A percentile compares a stretch with the other conserved stretches of the same genome.
Evolutionary conservation across 2,888 invertebrate genomes (phyloP).

Genomic region (Alitta virens): DNA sequence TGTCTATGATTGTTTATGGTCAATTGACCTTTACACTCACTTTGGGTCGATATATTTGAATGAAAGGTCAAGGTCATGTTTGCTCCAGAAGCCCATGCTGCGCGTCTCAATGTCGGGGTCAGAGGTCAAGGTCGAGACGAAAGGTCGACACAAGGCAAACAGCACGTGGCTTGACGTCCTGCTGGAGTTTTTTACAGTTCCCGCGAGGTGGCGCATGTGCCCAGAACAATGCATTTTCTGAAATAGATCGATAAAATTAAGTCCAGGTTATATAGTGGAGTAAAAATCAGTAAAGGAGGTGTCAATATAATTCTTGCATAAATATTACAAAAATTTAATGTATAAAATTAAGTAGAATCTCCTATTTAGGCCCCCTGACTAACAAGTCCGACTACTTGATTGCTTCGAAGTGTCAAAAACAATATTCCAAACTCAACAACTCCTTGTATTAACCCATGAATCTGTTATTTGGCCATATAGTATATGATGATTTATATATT

Average conservation of each 20-base stretch:
- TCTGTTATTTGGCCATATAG: too few species aligned
- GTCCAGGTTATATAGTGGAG: too few species aligned
- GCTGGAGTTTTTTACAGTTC: conserved; percentile 22
- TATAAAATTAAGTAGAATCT: too few species aligned
- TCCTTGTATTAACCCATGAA: too few species aligned
- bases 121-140: conserved; percentile 30
- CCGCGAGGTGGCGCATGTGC: conserved; percentile 29
- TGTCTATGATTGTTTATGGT: background rate
- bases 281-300: too few species aligned
- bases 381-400: too few species aligned
- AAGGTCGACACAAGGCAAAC: conserved; percentile 42
- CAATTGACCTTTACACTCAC: conserved; percentile 4
- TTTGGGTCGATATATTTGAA: conserved; percentile 37
- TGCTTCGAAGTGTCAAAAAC: too few species aligned
- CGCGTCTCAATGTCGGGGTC: conserved; percentile 30
- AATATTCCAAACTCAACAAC: too few species aligned
- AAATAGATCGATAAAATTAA: background rate
- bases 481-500: too few species aligned
- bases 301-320: too few species aligned
- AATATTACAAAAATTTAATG: too few species aligned
- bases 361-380: too few species aligned
- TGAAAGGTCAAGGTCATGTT: conserved; percentile 43
- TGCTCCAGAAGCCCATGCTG: conserved; percentile 43
- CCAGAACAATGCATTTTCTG: conserved; percentile 47
- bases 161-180: conserved; percentile 32